Percentiles rank a stretch among this genome's conserved stretches.
phyloP scores from a whole-genome alignment of 2,888 invertebrate species.

The Tenodera sinensis region DNA sequence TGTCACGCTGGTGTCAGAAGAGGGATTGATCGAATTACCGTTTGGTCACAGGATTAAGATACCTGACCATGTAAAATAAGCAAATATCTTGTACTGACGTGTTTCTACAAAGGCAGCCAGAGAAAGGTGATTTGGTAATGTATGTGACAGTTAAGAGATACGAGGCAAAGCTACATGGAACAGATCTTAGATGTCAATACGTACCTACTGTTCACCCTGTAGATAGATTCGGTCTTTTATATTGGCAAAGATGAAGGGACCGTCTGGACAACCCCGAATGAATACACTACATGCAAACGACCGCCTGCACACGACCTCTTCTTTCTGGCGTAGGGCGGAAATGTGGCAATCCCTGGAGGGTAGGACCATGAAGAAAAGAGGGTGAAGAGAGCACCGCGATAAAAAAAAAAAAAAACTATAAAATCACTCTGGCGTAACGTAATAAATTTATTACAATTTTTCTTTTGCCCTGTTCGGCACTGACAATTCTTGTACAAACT shows the following conservation, averaged over 20 bases:
- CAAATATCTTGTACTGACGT: too few species aligned
- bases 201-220: not conserved
- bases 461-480: not conserved
- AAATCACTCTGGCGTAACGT: constrained; percentile 29
- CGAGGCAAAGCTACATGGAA: too few species aligned
- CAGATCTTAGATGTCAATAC: too few species aligned
- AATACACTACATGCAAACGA: not conserved
- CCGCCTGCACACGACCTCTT: not conserved
- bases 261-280: not conserved
- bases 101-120: too few species aligned
- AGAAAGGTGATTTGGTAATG: too few species aligned
- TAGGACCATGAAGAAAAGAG: not conserved
- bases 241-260: not conserved
- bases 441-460: constrained; percentile 27
- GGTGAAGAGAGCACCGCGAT: not conserved
- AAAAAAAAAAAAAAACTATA: constrained; percentile 20
- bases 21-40: too few species aligned
- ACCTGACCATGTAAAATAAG: too few species aligned
- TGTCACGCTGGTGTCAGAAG: too few species aligned
- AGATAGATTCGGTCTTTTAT: not conserved
- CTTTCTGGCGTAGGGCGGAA: not conserved
- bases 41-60: too few species aligned
- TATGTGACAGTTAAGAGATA: too few species aligned
- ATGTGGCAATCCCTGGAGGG: not conserved
- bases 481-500: not conserved